phyloP scores from a whole-genome alignment of 2,797 vertebrate genomes.

The Staurois parvus region DNA sequence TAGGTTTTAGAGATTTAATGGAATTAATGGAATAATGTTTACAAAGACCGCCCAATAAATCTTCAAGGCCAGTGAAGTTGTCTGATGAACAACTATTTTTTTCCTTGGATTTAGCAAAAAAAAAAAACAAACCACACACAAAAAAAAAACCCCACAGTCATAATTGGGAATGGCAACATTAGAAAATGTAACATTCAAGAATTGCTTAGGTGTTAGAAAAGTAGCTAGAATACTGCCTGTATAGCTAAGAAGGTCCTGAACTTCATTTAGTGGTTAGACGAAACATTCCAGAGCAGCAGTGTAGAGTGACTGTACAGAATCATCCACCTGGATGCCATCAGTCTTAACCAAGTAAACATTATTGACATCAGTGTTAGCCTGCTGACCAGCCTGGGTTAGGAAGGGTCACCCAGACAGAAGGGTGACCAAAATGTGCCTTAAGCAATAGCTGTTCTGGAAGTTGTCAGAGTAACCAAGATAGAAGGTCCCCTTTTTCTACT shows the following conservation, averaged over 20 bases:
- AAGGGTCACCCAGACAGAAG: constrained; percentile 92
- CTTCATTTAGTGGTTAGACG: constrained; percentile 47
- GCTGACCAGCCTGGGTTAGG: constrained; percentile 91
- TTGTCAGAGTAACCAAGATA: constrained; percentile 86
- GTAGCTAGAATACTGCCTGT: constrained; percentile 26
- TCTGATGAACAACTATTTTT: neutral
- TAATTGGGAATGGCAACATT: neutral
- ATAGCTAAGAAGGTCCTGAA: constrained; percentile 22
- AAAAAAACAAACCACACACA: no score
- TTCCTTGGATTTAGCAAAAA: neutral
- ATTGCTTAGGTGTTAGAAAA: neutral
- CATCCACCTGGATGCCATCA: constrained; percentile 98
- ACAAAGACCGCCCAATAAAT: constrained; percentile 48
- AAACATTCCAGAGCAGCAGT: constrained; percentile 65
- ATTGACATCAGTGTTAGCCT: constrained; percentile 91
- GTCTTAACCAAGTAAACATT: constrained; percentile 96
- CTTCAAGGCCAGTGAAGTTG: constrained; percentile 24
- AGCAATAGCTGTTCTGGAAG: constrained; percentile 94
- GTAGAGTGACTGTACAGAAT: constrained; percentile 68
- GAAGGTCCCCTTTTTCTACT: constrained; percentile 70
- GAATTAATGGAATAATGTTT: constrained; percentile 56
- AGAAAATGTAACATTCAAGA: neutral
- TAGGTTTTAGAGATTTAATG: constrained; percentile 45
- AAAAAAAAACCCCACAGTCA: neutral
- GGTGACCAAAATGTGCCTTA: constrained; percentile 88